Base-by-base conservation (phyloP, 2,113 vertebrate species). In the Nothobranchius kuhntae region DNA sequence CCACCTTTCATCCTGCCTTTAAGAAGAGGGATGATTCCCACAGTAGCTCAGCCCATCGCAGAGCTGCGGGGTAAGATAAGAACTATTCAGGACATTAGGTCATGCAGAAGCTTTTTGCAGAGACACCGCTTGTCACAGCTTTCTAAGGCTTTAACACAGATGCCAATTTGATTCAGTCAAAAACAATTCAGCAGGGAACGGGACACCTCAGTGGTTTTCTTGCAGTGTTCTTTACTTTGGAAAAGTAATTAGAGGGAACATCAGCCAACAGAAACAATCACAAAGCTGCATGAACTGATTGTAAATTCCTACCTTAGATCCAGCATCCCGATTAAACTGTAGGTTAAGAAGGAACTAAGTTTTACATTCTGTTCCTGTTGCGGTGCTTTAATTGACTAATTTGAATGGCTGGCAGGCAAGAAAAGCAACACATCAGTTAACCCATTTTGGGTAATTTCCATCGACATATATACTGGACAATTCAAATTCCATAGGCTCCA, bases 261-360 rank as follows among this genome's bases (percentile, higher is more conserved):
- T 68, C 71, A 57, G 53, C 36, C 66, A 59, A 66, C 70, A 61
- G 61, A 54, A 30, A 30, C 1, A 35, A 61, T 21, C 21, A 21
- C 21, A 21, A 21, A 21, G 21, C 30, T 59, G 71, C 62, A 55
- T 46, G 51, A 64, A 12, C 65, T 60, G 6, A 47, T 58, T 75
- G 78, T 78, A 78, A 82, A 85, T 83, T 76, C 66, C 62, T 76
- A 83, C 86, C 89, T 91, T 91, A 90, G 86, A 90, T 91, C 83
- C 30, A 36, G 53, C 45, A 71, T 64, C 57, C 78, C 78, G 86
- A 89, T 86, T 21, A 89, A 77, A 85, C 50, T 53, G 46, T 74
- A 86, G 75, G 80, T 89, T 91, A 92, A 92, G 87, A 92, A 70
- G 63, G 67, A 30, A 73, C 42, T 24, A 57, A 58, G 47, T 77